These are phyloP conservation scores for Lottia gigantea DNA, from an alignment of 2,888 invertebrate genomes.

Conservation along the genomic window DNA sequence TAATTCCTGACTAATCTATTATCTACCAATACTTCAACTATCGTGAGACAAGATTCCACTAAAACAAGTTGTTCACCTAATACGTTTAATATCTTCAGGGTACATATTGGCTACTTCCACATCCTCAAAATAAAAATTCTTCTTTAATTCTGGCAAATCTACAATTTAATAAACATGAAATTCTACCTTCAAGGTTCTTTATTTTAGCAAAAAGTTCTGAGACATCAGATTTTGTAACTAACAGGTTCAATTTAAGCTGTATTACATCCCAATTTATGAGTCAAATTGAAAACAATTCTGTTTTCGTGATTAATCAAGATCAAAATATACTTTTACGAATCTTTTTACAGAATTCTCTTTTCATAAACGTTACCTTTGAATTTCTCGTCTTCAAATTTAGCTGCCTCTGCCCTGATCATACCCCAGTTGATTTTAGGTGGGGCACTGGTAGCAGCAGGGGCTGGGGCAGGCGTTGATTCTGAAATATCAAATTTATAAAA, in stretches of 20 bases:
- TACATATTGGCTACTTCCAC: conserved; percentile 77
- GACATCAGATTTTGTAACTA: too few species aligned
- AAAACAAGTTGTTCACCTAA: conserved; percentile 67
- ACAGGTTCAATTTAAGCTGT: too few species aligned
- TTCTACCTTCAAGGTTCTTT: too few species aligned
- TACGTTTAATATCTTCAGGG: conserved; percentile 74
- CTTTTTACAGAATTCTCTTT: too few species aligned
- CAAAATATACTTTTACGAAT: too few species aligned
- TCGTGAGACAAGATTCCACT: not conserved
- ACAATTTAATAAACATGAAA: too few species aligned
- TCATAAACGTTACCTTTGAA: conserved; percentile 72
- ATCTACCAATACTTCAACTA: too few species aligned
- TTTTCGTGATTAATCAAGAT: too few species aligned
- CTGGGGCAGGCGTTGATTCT: not conserved
- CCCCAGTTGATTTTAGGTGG: conserved; percentile 63
- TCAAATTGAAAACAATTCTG: too few species aligned
- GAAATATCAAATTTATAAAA: too few species aligned
- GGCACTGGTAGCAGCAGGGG: not conserved
- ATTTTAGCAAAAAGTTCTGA: too few species aligned
- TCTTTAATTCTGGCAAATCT: conserved; percentile 77
- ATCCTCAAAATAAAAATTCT: conserved; percentile 86
- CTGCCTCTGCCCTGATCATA: conserved; percentile 63
- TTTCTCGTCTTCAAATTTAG: conserved; percentile 70
- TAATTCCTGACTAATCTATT: not conserved
- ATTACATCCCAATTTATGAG: too few species aligned